Base-by-base conservation (phyloP, 1,140 invertebrate genomes). In the Eueides isabella region DNA sequence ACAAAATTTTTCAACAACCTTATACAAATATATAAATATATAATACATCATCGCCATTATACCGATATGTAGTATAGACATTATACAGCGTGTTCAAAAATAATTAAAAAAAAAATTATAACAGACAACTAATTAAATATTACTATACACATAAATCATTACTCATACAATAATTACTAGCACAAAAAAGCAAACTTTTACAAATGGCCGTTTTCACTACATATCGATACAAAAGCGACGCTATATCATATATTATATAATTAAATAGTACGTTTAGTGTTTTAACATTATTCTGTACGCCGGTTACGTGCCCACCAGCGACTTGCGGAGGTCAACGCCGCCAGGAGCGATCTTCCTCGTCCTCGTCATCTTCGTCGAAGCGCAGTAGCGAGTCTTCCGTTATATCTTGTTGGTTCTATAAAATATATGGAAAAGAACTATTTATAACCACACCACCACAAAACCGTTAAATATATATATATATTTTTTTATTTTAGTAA, bases 311-410 rank as follows among this genome's bases (percentile, higher is more conserved):
- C 7, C 23, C 5, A 38, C 35, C 48, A 55, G 71, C 48, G 64
- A 5, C 4, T 14, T 4, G 29, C 55, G 62, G 29, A 31, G 63
- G 88, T 91, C 90, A 92, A 88, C 89, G 90, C n/a, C 90, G 66
- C 90, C 90, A 92, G 7, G 90, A 90, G 41, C 90, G 81, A 63
- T 90, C 88, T 48, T 89, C 89, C 9, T 86, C 87, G 0, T 92
- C 90, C 38, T 92, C 90, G 5, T 92, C 90, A 26, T 92, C 90
- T 67, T 92, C 90, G 74, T 92, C 90, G 82, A 92, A 89, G 14
- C 86, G 87, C 7, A 90, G 82, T 33, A 90, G 72, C n/a, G 83
- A 62, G 67, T 88, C 87, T 55, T 83, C 84, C 0, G 80, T 48
- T 7, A 74, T 31, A 0, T 79, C 80, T 35, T 71, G 70, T 28